phyloP scores from a whole-genome alignment of 2,113 vertebrate species.

The Acanthochromis polyacanthus region DNA sequence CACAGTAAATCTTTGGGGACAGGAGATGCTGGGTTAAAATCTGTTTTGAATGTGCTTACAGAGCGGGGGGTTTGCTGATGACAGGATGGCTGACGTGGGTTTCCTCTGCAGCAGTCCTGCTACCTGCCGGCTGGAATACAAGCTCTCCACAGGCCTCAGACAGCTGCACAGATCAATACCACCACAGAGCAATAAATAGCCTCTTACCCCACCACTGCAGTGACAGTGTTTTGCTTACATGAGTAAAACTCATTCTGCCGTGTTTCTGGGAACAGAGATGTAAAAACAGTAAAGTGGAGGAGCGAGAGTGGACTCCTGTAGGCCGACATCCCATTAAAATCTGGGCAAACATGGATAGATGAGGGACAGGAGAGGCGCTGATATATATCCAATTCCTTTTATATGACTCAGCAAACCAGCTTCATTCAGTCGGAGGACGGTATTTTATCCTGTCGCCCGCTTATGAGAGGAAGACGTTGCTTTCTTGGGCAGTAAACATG shows the following conservation, averaged over 20 bases:
- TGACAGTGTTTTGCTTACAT: slow-evolving; percentile 60
- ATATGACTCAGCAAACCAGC: slow-evolving; percentile 43
- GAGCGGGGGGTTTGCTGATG: slow-evolving; percentile 21
- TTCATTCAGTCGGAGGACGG: slow-evolving; percentile 8
- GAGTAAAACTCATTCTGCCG: slow-evolving; percentile 49
- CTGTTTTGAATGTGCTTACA: slow-evolving; percentile 1
- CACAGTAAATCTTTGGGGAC: slow-evolving; percentile 5
- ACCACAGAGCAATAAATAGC: slow-evolving; percentile 40
- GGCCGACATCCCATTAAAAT: slow-evolving; percentile 35
- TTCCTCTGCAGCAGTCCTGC: slow-evolving; percentile 34
- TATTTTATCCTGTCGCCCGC: slow-evolving; percentile 35
- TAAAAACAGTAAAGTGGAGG: slow-evolving; percentile 34
- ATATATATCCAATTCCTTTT: slow-evolving; percentile 41
- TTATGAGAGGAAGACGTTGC: slow-evolving; percentile 20
- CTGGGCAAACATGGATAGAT: slow-evolving; percentile 30
- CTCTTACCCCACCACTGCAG: slow-evolving; percentile 30
- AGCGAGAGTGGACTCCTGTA: slow-evolving; percentile 12
- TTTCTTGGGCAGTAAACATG: slow-evolving; percentile 45
- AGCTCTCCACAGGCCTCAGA: slow-evolving; percentile 52
- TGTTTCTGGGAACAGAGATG: slow-evolving; percentile 25
- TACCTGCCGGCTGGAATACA: slow-evolving; percentile 45
- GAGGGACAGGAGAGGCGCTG: slow-evolving; percentile 11
- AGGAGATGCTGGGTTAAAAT: slow-evolving; percentile 27
- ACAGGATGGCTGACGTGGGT: slow-evolving; percentile 26
- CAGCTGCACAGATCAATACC: slow-evolving; percentile 62